phyloP scores from a whole-genome alignment of 2,888 invertebrate genomes.

The Protodeltote pygarga region DNA sequence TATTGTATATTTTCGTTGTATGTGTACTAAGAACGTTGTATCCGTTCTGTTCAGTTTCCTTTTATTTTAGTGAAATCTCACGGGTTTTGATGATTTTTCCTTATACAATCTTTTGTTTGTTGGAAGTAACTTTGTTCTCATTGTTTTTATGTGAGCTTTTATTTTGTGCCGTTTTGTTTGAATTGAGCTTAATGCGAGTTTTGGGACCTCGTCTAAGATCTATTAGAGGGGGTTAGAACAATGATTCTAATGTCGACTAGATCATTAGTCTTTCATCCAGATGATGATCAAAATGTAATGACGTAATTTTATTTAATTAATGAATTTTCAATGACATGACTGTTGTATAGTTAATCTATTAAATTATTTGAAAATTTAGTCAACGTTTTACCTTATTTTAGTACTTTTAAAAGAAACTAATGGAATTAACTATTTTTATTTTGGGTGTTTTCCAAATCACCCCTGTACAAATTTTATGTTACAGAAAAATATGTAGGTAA shows the following conservation, averaged over 20 bases:
- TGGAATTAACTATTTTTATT: too few relatives aligned
- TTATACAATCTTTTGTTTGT: slow-evolving; percentile 45
- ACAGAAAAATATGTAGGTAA: too few relatives aligned
- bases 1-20: not conserved
- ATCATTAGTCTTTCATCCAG: not conserved
- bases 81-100: slow-evolving; percentile 44
- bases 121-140: slow-evolving; percentile 25
- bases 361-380: too few relatives aligned
- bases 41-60: slow-evolving; percentile 29
- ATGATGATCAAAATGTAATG: too few relatives aligned
- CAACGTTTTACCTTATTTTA: too few relatives aligned
- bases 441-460: too few relatives aligned
- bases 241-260: not conserved
- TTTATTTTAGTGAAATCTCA: slow-evolving; percentile 49
- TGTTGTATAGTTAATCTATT: too few relatives aligned
- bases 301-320: too few relatives aligned
- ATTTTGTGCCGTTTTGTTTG: slow-evolving; percentile 24
- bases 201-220: slow-evolving; percentile 31
- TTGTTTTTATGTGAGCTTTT: slow-evolving; percentile 34
- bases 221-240: slow-evolving; percentile 5
- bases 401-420: too few relatives aligned
- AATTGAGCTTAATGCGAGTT: slow-evolving; percentile 30
- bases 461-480: too few relatives aligned
- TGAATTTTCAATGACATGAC: too few relatives aligned
- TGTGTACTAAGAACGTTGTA: slow-evolving; percentile 28